Evolutionary conservation across 2,113 vertebrate species (phyloP).

Genomic region (Amphiprion ocellaris): DNA sequence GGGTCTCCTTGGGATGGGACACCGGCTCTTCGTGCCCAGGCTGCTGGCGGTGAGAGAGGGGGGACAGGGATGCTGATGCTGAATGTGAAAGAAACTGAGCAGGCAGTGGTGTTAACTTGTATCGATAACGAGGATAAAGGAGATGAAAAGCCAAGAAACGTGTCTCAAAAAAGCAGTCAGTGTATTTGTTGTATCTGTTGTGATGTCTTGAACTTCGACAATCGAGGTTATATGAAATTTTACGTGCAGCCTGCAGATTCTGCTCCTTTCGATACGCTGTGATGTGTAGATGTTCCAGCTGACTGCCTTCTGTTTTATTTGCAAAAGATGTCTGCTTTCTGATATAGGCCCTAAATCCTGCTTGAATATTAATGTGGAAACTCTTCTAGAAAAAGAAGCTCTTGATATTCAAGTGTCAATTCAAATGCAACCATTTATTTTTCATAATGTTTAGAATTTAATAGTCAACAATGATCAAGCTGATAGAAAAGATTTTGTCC

Average conservation of each 20-base stretch:
- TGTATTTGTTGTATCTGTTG: background rate
- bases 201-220: background rate
- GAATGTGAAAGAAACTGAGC: background rate
- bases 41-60: conserved; percentile 95
- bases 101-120: conserved; percentile 6
- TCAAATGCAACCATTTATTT: background rate
- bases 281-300: no score
- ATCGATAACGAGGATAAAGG: conserved; percentile 2
- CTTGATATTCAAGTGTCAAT: background rate
- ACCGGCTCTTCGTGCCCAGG: conserved; percentile 97
- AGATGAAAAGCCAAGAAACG: background rate
- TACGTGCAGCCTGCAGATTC: background rate
- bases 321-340: background rate
- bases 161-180: background rate
- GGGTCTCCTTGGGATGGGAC: conserved; percentile 98
- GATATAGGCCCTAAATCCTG: background rate
- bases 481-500: background rate
- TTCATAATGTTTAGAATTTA: background rate
- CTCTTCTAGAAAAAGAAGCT: background rate
- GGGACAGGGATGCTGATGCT: background rate
- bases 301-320: background rate
- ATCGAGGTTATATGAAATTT: background rate
- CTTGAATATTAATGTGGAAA: background rate
- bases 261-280: background rate
- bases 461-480: no score